Conservation (phyloP, 2,113 vertebrate genomes). For the Okapia johnstoni region DNA sequence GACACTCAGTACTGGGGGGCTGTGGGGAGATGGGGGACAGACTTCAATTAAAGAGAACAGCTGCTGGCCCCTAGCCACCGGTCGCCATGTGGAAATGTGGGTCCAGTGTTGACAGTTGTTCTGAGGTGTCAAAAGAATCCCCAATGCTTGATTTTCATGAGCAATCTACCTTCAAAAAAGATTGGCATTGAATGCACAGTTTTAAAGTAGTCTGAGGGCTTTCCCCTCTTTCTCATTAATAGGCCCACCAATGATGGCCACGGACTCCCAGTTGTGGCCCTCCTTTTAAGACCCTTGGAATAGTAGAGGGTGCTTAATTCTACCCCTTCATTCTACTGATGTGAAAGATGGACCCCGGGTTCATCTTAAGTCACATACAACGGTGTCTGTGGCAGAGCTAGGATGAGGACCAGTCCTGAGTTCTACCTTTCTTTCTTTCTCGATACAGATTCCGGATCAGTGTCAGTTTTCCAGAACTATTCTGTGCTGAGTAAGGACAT, state of each 20-base stretch:
- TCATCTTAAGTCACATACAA: not conserved
- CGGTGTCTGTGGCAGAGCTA: not conserved
- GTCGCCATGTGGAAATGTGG: not conserved
- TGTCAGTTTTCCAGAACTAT: not conserved
- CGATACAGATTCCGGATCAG: rapidly evolving
- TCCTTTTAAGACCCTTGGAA: not conserved
- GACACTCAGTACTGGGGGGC: not conserved
- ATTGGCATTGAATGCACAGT: not conserved
- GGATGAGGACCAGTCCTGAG: not conserved
- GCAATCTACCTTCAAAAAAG: not conserved
- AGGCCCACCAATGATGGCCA: not conserved
- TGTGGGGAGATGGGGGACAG: not conserved
- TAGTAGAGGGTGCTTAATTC: not conserved
- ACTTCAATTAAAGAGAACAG: not conserved
- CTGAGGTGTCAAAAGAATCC: not conserved
- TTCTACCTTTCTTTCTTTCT: not conserved
- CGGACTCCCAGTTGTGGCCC: not conserved
- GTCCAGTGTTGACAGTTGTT: not conserved
- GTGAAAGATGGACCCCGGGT: not conserved
- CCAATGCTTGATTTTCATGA: not conserved
- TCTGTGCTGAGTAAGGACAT: not conserved
- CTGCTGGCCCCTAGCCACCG: not conserved
- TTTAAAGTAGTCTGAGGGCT: not conserved
- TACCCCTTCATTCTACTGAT: not conserved
- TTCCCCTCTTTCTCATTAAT: not conserved